These are phyloP conservation scores for Asarcornis scutulata DNA, from an alignment of 2,113 vertebrate genomes.

Conservation along the genomic window DNA sequence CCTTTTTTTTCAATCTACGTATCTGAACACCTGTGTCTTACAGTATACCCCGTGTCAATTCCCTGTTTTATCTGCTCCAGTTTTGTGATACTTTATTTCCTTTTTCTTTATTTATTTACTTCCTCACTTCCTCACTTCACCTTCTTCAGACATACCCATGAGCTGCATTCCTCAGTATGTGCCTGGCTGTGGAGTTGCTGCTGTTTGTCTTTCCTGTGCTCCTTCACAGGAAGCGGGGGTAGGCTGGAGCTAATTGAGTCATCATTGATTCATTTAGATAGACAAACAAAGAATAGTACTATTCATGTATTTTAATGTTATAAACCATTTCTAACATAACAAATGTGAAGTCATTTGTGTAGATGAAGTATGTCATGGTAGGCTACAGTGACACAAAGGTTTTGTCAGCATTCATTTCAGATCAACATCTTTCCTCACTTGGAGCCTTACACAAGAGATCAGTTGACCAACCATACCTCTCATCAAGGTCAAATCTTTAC, in stretches of 20 bases:
- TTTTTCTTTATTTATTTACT: not conserved
- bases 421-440: not conserved
- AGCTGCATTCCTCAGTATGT: not conserved
- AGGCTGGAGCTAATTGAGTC: not conserved
- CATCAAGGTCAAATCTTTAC: not conserved
- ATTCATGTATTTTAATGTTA: not conserved
- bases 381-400: not conserved
- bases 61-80: not conserved
- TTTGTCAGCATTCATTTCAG: not conserved
- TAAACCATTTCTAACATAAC: not conserved
- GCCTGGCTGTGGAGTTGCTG: not conserved
- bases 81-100: not conserved
- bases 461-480: accelerated
- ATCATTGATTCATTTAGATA: not conserved
- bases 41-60: accelerated
- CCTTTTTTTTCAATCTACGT: not conserved
- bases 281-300: not conserved
- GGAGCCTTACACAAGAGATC: accelerated
- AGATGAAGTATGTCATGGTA: not conserved
- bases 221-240: not conserved
- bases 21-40: not conserved
- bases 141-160: not conserved
- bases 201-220: not conserved
- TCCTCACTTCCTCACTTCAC: not conserved
- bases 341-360: not conserved